Base-by-base conservation (phyloP, 2,113 vertebrate species). In the Lagopus muta region DNA sequence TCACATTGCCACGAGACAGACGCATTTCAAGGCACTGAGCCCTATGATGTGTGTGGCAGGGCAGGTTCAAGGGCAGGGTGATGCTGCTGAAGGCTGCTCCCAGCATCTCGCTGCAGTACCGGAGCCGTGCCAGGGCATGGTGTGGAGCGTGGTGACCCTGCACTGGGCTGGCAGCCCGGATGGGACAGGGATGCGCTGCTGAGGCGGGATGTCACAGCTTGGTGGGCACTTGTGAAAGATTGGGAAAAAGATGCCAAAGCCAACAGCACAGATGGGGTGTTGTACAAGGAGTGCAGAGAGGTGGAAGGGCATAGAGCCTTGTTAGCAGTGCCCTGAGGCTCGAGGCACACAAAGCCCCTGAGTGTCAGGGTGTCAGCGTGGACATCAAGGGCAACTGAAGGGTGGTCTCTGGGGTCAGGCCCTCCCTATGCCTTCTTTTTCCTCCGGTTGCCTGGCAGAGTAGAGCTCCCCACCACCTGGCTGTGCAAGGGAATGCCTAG, bases 261-360 rank as follows among this genome's bases (percentile, higher is more conserved):
- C n/a, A 69, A 69, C 27, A 34, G 79, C 65, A 82, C 69, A 86
- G 87, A 87, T 30, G 0, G 47, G 34, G 73, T 78, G 75, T 95
- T 88, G 91, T 95, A 88, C 91, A 83, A 79, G 61, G 82, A 93
- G 78, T 38, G 85, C 91, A 82, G 21, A 94, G 93, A 90, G 80
- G 70, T 91, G 80, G 86, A 90, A 58, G 1, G 71, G 82, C 74
- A 52, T 8, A n/a, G 93, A 86, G 48, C 94, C 73, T 93, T 90
- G 67, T 92, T 88, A 62, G 42, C 1, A 47, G 62, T 77, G 89
- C 83, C 36, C 8, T 34, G 88, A 82, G 69, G 36, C 73, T 94
- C 69, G 91, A 93, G 79, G 61, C 82, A 74, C 89, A 93, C 75
- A 94, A 83, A 86, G 78, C 67, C 65, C 65, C 66, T 36, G 69